Evolutionary conservation across 2,797 vertebrate genomes (phyloP).

Genomic region (Parotocinclus haroldoi): DNA sequence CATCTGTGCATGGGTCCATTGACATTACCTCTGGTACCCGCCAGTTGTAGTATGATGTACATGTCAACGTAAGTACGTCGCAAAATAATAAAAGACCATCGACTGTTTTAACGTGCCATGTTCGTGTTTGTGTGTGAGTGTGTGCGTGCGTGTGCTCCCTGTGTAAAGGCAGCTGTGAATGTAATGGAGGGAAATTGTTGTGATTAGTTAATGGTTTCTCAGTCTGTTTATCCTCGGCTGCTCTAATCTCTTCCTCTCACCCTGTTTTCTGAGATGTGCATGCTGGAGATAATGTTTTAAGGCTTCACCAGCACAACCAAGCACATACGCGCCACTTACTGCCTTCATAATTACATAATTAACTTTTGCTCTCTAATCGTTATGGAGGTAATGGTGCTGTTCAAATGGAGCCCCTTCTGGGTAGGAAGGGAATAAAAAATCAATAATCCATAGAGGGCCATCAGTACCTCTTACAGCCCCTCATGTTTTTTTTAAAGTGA

Average conservation of each 20-base stretch:
- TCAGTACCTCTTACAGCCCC: conserved; percentile 68
- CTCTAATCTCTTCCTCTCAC: conserved; percentile 84
- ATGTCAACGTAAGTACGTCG: neutral
- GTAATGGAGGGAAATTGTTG: conserved; percentile 85
- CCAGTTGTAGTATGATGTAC: neutral
- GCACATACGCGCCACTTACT: conserved; percentile 92
- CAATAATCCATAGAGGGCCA: conserved; percentile 92
- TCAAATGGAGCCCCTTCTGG: conserved; percentile 87
- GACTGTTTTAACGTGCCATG: conserved; percentile 60
- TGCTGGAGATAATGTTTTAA: conserved; percentile 87
- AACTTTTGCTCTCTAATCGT: conserved; percentile 97
- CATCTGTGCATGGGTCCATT: no score
- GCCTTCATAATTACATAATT: conserved; percentile 97
- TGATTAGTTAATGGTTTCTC: conserved; percentile 91
- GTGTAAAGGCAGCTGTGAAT: conserved; percentile 62
- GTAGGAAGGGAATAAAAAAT: conserved; percentile 91
- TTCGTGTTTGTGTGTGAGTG: conserved; percentile 11
- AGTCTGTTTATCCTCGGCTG: conserved; percentile 79
- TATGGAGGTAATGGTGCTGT: conserved; percentile 93
- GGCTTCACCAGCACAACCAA: conserved; percentile 87
- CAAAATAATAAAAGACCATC: conserved; percentile 30
- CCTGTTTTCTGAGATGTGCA: conserved; percentile 83
- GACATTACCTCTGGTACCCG: no score
- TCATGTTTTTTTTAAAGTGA: conserved; percentile 19
- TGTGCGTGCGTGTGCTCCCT: conserved; percentile 12